phyloP scores from a whole-genome alignment of 2,797 vertebrate species.

The Ptychadena robeensis region DNA sequence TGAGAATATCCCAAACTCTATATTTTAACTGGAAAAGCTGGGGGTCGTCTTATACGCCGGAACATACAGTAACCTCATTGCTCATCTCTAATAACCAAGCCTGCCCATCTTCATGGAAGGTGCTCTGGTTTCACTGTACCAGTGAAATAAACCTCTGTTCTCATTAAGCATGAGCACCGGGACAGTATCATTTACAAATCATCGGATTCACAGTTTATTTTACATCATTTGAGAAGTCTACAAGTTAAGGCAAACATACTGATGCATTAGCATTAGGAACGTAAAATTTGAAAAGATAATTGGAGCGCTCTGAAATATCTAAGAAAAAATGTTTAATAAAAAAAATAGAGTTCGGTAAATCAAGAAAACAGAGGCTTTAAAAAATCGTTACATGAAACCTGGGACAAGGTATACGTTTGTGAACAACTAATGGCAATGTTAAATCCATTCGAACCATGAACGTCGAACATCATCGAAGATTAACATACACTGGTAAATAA shows the following conservation, averaged over 20 bases:
- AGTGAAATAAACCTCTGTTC: not conserved
- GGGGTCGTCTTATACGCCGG: too few relatives aligned
- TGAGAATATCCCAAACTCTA: too few relatives aligned
- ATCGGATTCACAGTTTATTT: conserved; percentile 78
- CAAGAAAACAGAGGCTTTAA: conserved; percentile 76
- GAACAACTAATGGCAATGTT: conserved; percentile 79
- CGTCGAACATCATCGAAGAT: conserved; percentile 73
- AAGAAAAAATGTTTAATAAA: conserved; percentile 77
- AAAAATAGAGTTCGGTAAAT: conserved; percentile 70
- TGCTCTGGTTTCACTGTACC: too few relatives aligned
- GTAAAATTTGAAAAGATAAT: conserved; percentile 81
- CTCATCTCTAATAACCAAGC: too few relatives aligned
- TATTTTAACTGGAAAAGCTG: too few relatives aligned
- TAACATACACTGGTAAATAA: conserved; percentile 74
- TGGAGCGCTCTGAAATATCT: conserved; percentile 76
- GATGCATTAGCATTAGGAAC: conserved; percentile 81
- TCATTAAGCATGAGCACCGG: conserved; percentile 66
- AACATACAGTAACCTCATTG: too few relatives aligned
- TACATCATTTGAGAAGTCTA: conserved; percentile 85
- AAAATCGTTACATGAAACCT: conserved; percentile 78
- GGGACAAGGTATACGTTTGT: conserved; percentile 83
- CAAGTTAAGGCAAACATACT: conserved; percentile 94
- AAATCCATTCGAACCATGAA: conserved; percentile 73
- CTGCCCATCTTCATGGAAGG: too few relatives aligned
- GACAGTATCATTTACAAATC: conserved; percentile 73